Evolutionary conservation across 2,797 vertebrate species (phyloP).

Genomic region (Dicrostonyx torquatus): DNA sequence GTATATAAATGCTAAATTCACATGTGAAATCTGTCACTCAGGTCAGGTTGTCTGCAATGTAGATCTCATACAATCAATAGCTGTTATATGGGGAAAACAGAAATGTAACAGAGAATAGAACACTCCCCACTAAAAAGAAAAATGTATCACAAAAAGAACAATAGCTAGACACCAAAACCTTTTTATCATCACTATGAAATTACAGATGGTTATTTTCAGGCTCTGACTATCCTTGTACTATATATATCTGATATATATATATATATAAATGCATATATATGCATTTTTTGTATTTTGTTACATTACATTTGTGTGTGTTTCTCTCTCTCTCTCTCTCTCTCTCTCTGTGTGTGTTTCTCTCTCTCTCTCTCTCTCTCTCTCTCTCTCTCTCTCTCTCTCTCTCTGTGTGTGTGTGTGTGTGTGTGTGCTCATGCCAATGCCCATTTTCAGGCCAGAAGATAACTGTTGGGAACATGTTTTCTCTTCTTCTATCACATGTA

Average conservation of each 20-base stretch:
- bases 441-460: not conserved
- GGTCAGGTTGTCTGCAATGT: not conserved
- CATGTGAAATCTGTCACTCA: not conserved
- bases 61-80: not conserved
- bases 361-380: too few relatives aligned
- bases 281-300: not conserved
- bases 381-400: too few relatives aligned
- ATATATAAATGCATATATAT: too few relatives aligned
- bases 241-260: too few relatives aligned
- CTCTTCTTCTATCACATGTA: not conserved
- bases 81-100: not conserved
- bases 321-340: too few relatives aligned
- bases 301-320: not conserved
- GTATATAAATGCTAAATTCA: not conserved
- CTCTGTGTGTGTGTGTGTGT: not conserved
- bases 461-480: not conserved
- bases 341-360: too few relatives aligned
- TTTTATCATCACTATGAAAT: not conserved
- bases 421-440: not conserved
- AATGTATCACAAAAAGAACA: not conserved
- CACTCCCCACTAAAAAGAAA: too few relatives aligned
- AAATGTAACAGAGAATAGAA: not conserved
- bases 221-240: not conserved
- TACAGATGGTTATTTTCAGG: not conserved
- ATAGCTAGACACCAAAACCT: not conserved